A percentile compares a stretch with the other conserved stretches of the same genome.
Evolutionary conservation across 2,113 vertebrate genomes (phyloP).

Genomic region (Urocitellus parryii): DNA sequence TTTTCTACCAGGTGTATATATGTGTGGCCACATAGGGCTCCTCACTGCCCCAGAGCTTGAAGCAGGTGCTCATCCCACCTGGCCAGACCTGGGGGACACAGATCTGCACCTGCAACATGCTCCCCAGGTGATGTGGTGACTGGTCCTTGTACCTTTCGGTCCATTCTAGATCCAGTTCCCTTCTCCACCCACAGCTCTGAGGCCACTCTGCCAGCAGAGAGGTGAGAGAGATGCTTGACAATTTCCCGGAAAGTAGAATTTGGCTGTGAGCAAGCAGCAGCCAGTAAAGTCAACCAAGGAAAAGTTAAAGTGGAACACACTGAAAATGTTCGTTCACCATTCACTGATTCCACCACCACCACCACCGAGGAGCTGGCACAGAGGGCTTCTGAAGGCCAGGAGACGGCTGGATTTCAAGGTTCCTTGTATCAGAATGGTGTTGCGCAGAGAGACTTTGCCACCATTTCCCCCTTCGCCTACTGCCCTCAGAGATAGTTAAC

Average conservation of each 20-base stretch:
- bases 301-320: background rate
- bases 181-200: background rate
- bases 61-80: background rate
- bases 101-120: background rate
- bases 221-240: background rate
- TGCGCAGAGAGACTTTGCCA: background rate
- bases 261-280: background rate
- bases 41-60: background rate
- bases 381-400: background rate
- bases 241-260: background rate
- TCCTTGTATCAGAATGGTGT: background rate
- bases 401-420: background rate
- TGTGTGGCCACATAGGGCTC: accelerated
- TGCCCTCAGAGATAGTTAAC: background rate
- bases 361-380: background rate
- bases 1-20: background rate
- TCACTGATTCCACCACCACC: background rate
- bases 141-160: too few species aligned
- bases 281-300: background rate
- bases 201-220: background rate
- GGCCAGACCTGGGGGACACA: background rate
- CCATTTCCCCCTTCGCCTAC: too few species aligned
- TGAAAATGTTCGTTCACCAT: background rate
- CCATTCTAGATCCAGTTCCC: background rate
- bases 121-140: background rate